phyloP scores from a whole-genome alignment of 2,888 invertebrate species.

The Neoascia interrupta region DNA sequence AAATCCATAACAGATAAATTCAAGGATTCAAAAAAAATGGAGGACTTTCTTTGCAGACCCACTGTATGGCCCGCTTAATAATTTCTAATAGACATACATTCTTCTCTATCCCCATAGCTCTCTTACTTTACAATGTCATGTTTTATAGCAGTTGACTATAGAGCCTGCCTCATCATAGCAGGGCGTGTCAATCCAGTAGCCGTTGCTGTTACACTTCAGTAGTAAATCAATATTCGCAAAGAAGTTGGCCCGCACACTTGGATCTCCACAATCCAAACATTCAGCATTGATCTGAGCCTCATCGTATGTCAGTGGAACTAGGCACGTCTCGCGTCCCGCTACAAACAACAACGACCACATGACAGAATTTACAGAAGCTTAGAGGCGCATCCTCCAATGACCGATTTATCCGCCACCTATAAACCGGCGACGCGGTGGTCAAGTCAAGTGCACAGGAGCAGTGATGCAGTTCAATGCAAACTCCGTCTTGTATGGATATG shows the following conservation, averaged over 20 bases:
- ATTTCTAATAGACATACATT: too few relatives aligned
- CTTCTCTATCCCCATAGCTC: neutral
- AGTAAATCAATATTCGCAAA: conserved; percentile 57
- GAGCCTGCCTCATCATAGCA: conserved; percentile 23
- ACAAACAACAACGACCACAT: conserved; percentile 16
- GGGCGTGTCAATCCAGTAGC: conserved; percentile 63
- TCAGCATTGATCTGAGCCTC: conserved; percentile 64
- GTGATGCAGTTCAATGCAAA: too few relatives aligned
- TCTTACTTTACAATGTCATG: conserved; percentile 27
- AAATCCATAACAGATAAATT: too few relatives aligned
- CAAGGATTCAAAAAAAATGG: too few relatives aligned
- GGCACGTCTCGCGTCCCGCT: neutral
- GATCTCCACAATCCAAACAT: conserved; percentile 12
- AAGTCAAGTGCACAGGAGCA: too few relatives aligned
- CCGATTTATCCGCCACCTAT: conserved; percentile 38
- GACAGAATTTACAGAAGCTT: conserved; percentile 43
- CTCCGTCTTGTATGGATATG: too few relatives aligned
- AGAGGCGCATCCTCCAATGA: conserved; percentile 60
- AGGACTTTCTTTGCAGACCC: conserved; percentile 14
- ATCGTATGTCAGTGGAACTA: conserved; percentile 46
- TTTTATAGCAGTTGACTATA: conserved; percentile 21
- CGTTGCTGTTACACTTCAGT: conserved; percentile 48
- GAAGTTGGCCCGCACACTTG: conserved; percentile 48
- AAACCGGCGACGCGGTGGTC: conserved; percentile 17
- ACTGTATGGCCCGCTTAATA: too few relatives aligned